Percentiles rank a stretch among this genome's conserved stretches.
These are phyloP conservation scores for Sarcophilus harrisii DNA, from an alignment of 2,797 vertebrate species.

Conservation along the genomic window DNA sequence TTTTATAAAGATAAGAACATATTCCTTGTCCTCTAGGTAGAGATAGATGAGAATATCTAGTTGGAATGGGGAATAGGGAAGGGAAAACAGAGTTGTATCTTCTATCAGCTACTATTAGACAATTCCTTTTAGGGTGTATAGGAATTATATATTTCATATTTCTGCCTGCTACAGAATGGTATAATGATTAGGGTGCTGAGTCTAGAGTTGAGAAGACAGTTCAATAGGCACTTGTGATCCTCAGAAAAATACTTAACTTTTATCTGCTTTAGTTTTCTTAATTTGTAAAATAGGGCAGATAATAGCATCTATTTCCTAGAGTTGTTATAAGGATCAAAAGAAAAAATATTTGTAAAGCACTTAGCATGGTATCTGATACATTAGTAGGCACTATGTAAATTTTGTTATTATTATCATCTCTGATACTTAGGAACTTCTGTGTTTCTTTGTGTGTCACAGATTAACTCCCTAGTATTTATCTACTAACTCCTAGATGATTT, in stretches of 20 bases:
- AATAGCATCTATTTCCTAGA: not conserved
- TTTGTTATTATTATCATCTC: not conserved
- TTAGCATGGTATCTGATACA: not conserved
- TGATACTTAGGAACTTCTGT: not conserved
- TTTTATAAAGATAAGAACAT: slow-evolving; percentile 19
- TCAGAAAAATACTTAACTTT: not conserved
- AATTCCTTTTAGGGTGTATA: not conserved
- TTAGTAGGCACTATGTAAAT: not conserved
- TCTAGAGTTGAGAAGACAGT: not conserved
- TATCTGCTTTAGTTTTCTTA: not conserved
- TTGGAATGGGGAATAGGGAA: not conserved
- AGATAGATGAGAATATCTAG: not conserved
- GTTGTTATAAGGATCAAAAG: not conserved
- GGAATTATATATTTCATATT: not conserved
- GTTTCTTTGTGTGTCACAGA: not conserved
- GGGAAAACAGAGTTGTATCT: slow-evolving; percentile 37
- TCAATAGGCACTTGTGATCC: not conserved
- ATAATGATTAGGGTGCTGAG: not conserved
- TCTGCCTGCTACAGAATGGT: not conserved
- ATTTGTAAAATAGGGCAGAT: not conserved
- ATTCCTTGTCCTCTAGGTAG: not conserved
- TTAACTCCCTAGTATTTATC: not conserved
- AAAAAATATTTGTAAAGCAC: not conserved
- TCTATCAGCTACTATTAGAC: not conserved
- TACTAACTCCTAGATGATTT: not conserved